These are phyloP conservation scores for Globodera rostochiensis DNA, from an alignment of 1,140 invertebrate species.

Conservation along the genomic window DNA sequence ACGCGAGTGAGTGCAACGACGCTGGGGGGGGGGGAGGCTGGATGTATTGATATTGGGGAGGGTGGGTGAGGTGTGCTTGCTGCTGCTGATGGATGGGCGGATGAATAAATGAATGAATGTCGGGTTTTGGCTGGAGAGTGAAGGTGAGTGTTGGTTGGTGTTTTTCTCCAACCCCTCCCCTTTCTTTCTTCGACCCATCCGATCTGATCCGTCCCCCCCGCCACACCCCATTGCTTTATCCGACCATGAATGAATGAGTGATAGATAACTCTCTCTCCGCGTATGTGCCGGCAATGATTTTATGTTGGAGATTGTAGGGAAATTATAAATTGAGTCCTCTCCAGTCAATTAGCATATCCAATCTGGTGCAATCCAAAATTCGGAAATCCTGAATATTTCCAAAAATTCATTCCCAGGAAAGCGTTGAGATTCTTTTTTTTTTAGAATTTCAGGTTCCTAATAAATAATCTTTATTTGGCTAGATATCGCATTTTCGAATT, in stretches of 20 bases:
- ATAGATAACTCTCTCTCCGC: neutral
- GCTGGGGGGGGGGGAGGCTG: neutral
- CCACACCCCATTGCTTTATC: neutral
- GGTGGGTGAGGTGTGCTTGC: neutral
- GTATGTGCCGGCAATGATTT: neutral
- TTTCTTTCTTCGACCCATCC: neutral
- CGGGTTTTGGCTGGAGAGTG: neutral
- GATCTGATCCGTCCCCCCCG: neutral
- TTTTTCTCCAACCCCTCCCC: neutral
- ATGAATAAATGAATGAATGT: slow-evolving; percentile 6
- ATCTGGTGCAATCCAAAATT: too few species aligned
- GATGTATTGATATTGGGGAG: neutral
- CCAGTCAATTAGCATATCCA: too few species aligned
- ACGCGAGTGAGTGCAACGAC: too few species aligned
- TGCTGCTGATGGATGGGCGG: neutral
- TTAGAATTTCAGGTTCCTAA: slow-evolving; percentile 2
- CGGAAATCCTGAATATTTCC: too few species aligned
- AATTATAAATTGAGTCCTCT: too few species aligned
- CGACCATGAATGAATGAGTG: too few species aligned
- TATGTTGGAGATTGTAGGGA: too few species aligned
- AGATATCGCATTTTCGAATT: neutral
- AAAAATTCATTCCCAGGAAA: too few species aligned
- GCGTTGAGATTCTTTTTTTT: too few species aligned
- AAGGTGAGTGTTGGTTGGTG: neutral
- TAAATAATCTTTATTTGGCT: neutral